Evolutionary conservation across 2,113 vertebrate species (phyloP), one percentile per base, ranked within the genome.

Genomic region (Entelurus aequoreus): DNA sequence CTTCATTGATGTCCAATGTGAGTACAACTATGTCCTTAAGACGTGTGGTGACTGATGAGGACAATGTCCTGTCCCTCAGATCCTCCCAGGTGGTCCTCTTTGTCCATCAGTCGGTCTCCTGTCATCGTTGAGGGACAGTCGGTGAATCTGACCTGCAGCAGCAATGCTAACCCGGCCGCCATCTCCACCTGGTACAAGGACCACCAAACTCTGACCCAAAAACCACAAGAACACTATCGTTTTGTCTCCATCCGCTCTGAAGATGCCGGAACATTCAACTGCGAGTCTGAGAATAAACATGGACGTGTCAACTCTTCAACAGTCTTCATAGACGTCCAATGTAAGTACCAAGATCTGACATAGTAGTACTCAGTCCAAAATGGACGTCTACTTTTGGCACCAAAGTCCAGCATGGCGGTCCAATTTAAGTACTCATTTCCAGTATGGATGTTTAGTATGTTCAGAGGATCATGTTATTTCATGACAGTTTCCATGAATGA

Each of bases 1-100:
- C 55, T 16, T 3, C 4, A 2, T 81, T n/a, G 0, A 71, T 61
- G 79, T 81, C 16, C 63, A 60, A 57, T 68, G 79, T 81, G 28
- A 73, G 79, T 65, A 54, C 10, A 36, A 53, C 16, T 0, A 5
- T 4, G 10, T 21, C 16, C 46, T 46, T 21, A 21, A 6, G 42
- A 58, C 38, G 6, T 21, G 54, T 11, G 8, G 6, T 4, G 15
- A 42, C 5, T 6, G 3, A 46, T 13, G 16, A 44, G 9, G 55
- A 38, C 42, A 13, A 46, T 16, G 3, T 46, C 42, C 16, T 46
- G 40, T 46, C 4, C 56, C 10, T 13, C 73, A 79, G 77, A 76
- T 57, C n/a, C 6, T 72, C 71, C 71, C n/a, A 4, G 51, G 42
- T 0, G 5, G 0, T 1, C 19, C 7, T 8, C 7, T 14, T 44